Evolutionary conservation across 2,113 vertebrate species (phyloP).

Genomic region (Bungarus multicinctus): DNA sequence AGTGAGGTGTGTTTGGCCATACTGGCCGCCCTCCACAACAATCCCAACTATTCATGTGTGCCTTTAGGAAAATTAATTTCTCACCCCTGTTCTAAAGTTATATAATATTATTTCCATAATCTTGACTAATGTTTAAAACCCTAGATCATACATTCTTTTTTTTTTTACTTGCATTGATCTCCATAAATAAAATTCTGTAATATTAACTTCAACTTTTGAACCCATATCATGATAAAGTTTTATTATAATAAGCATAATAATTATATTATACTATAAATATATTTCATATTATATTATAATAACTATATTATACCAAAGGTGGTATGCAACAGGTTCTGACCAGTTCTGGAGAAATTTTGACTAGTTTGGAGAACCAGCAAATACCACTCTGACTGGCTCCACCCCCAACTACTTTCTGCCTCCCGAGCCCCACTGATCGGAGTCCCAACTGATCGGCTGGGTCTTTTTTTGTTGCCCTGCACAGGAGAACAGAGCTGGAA

Average conservation of each 20-base stretch:
- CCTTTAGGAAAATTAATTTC: not conserved
- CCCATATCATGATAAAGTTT: not conserved
- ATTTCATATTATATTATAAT: not conserved
- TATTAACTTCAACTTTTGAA: not conserved
- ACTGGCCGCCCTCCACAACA: not conserved
- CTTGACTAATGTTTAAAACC: not conserved
- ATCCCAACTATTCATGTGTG: not conserved
- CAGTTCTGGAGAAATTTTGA: no score
- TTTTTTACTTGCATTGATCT: not conserved
- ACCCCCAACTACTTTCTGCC: no score
- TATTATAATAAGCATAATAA: not conserved
- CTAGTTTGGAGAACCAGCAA: no score
- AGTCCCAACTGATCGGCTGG: no score
- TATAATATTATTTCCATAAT: not conserved
- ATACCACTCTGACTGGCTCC: no score
- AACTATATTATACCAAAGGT: not conserved
- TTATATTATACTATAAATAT: not conserved
- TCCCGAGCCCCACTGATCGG: no score
- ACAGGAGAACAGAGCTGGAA: no score
- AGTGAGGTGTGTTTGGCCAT: no score
- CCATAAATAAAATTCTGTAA: not conserved
- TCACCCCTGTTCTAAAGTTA: not conserved
- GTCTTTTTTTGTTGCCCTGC: no score
- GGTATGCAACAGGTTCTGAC: no score
- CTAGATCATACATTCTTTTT: not conserved